Evolutionary conservation across 2,797 vertebrate species (phyloP).

Genomic region (Liasis olivaceus): DNA sequence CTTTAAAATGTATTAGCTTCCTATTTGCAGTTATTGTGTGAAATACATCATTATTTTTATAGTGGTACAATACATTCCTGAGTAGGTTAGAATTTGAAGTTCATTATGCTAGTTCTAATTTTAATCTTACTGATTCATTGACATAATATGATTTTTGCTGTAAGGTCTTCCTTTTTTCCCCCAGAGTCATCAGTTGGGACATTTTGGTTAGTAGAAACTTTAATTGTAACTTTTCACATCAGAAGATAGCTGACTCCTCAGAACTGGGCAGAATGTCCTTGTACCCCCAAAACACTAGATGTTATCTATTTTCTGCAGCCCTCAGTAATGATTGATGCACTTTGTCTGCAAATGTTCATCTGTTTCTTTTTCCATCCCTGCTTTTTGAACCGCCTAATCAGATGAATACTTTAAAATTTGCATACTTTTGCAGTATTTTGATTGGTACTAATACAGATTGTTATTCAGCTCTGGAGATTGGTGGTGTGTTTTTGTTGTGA

Average conservation of each 20-base stretch:
- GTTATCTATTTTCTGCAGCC: background rate
- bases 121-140: background rate
- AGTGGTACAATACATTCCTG: background rate
- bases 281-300: background rate
- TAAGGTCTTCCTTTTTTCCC: background rate
- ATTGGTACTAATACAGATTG: background rate
- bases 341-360: background rate
- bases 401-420: background rate
- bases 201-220: background rate
- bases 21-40: background rate
- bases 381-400: background rate
- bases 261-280: background rate
- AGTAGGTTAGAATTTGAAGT: background rate
- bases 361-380: background rate
- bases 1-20: conserved; percentile 3
- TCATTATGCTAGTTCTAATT: background rate
- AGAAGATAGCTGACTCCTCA: background rate
- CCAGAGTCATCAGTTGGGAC: background rate
- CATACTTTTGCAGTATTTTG: background rate
- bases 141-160: background rate
- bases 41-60: background rate
- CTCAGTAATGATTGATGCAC: background rate
- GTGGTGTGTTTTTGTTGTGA: background rate
- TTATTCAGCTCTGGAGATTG: background rate
- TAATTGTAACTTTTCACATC: background rate